Conservation (phyloP, 2,113 vertebrate genomes). For the Pholis gunnellus region DNA sequence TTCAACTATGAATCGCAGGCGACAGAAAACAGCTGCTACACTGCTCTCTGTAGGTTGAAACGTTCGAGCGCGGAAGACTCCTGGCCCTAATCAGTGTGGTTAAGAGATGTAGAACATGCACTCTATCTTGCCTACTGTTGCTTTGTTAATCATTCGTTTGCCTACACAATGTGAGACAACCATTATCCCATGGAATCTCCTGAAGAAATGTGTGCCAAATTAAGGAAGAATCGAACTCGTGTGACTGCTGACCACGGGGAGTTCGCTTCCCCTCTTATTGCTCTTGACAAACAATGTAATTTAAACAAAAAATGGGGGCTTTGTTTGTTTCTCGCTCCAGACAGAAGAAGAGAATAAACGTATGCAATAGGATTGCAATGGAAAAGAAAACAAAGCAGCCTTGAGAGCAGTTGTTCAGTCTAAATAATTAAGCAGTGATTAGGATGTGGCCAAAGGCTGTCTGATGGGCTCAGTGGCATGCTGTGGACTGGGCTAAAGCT, state of each 20-base stretch:
- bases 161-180: neutral
- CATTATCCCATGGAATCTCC: slow-evolving; percentile 16
- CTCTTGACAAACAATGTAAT: slow-evolving; percentile 54
- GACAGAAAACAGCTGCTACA: neutral
- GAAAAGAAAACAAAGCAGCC: slow-evolving; percentile 72
- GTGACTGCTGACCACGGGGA: slow-evolving; percentile 46
- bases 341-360: slow-evolving; percentile 58
- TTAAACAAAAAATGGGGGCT: slow-evolving; percentile 41
- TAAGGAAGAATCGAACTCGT: slow-evolving; percentile 20
- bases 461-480: slow-evolving; percentile 54
- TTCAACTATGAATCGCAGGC: slow-evolving; percentile 5
- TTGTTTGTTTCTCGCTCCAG: slow-evolving; percentile 56
- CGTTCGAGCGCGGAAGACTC: neutral
- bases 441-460: slow-evolving; percentile 74
- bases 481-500: slow-evolving; percentile 54
- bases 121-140: neutral
- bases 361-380: slow-evolving; percentile 66
- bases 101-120: neutral
- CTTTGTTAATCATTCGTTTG: neutral
- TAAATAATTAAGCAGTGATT: slow-evolving; percentile 79
- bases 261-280: slow-evolving; percentile 34
- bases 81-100: neutral
- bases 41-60: slow-evolving; percentile 5
- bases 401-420: slow-evolving; percentile 70
- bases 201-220: slow-evolving; percentile 28